Conservation (phyloP, 2,113 vertebrate genomes). For the Argyrosomus japonicus region DNA sequence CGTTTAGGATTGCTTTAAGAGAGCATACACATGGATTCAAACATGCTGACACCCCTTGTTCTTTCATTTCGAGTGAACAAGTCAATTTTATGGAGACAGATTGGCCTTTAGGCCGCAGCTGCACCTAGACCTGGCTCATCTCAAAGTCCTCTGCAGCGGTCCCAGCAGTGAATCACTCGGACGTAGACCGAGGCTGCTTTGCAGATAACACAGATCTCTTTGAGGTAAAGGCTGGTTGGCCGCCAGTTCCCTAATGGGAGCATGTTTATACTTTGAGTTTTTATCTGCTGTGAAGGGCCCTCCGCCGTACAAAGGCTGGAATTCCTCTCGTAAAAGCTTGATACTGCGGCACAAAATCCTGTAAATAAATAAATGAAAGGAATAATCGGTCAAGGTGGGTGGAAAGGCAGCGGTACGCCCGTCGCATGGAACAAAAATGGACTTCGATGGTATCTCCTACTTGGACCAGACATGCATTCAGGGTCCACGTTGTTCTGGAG, state of each 20-base stretch:
- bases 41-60: conserved; percentile 46
- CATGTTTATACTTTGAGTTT: conserved; percentile 81
- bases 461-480: conserved; percentile 25
- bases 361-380: conserved; percentile 63
- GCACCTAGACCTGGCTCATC: conserved; percentile 73
- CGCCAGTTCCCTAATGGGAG: conserved; percentile 81
- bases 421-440: conserved; percentile 36
- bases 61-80: conserved; percentile 38
- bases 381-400: conserved; percentile 47
- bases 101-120: conserved; percentile 53
- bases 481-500: conserved; percentile 34
- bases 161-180: conserved; percentile 71
- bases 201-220: conserved; percentile 79
- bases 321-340: conserved; percentile 62
- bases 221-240: conserved; percentile 75
- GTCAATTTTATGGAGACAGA: conserved; percentile 76
- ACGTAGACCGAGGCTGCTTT: conserved; percentile 42
- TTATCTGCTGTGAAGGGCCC: conserved; percentile 74
- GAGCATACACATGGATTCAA: conserved; percentile 44
- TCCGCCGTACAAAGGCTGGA: conserved; percentile 53
- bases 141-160: conserved; percentile 57
- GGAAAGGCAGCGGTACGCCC: conserved; percentile 33
- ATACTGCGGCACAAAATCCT: conserved; percentile 27
- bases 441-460: conserved; percentile 59
- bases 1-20: conserved; percentile 12